phyloP scores from a whole-genome alignment of 2,797 vertebrate species.

The Salmo trutta region DNA sequence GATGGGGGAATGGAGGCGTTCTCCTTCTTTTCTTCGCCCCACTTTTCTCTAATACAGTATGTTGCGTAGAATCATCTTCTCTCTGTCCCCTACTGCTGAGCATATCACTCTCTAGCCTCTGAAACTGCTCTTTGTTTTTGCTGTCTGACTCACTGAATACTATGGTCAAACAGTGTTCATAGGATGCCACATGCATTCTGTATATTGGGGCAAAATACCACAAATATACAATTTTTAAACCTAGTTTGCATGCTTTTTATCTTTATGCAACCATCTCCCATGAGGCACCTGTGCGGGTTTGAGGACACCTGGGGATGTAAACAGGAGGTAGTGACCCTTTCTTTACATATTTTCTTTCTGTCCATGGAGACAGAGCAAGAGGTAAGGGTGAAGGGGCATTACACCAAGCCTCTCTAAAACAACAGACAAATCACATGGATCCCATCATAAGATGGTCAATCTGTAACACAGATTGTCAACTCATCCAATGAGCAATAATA shows the following conservation, averaged over 20 bases:
- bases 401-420: neutral
- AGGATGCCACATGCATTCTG: no score
- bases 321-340: slow-evolving; percentile 42
- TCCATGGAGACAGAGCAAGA: neutral
- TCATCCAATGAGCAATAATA: neutral
- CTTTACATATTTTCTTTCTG: slow-evolving; percentile 35
- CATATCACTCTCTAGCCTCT: neutral
- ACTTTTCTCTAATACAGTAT: slow-evolving; percentile 29
- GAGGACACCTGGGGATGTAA: slow-evolving; percentile 44
- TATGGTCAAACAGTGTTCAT: neutral
- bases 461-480: neutral
- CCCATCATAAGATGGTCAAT: neutral
- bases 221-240: no score
- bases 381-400: neutral
- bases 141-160: neutral
- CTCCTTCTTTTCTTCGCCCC: neutral
- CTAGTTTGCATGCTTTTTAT: neutral
- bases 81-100: slow-evolving; percentile 17
- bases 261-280: slow-evolving; percentile 24
- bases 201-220: no score
- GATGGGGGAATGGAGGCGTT: neutral
- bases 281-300: slow-evolving; percentile 22
- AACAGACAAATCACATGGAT: neutral
- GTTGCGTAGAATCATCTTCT: slow-evolving; percentile 50
- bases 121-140: neutral